Percentiles rank a stretch among this genome's conserved stretches.
Conservation (phyloP, 2,888 invertebrate genomes). For the Strigamia crassipes region DNA sequence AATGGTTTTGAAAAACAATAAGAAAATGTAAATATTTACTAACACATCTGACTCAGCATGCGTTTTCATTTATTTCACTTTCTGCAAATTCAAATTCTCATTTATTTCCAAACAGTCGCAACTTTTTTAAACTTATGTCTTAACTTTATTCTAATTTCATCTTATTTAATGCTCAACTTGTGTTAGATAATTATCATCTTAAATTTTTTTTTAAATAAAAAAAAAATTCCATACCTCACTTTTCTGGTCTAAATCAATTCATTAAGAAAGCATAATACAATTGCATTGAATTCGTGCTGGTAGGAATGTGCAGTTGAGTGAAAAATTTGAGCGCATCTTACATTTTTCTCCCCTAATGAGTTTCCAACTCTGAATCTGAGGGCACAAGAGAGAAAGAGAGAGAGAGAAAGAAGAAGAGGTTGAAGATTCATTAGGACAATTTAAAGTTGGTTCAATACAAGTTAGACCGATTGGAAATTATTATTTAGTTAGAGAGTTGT, state of each 20-base stretch:
- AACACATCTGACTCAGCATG: too few relatives aligned
- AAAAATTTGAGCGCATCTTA: conserved; percentile 21
- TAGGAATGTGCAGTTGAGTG: conserved; percentile 21
- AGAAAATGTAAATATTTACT: too few relatives aligned
- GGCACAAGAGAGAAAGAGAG: neutral
- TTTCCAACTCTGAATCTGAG: conserved; percentile 16
- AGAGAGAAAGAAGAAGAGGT: neutral
- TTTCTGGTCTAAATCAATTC: neutral
- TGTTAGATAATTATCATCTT: neutral
- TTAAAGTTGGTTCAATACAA: conserved; percentile 21
- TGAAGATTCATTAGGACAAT: conserved; percentile 21
- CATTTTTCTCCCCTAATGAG: conserved; percentile 16
- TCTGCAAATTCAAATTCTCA: too few relatives aligned
- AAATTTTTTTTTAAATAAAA: neutral
- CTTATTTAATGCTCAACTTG: conserved; percentile 4
- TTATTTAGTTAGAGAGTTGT: neutral
- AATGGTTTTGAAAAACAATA: too few relatives aligned
- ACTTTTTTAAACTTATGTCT: too few relatives aligned
- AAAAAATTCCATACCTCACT: neutral
- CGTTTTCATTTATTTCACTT: too few relatives aligned
- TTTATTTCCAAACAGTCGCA: too few relatives aligned
- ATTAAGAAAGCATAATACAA: conserved; percentile 21
- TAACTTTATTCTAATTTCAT: too few relatives aligned
- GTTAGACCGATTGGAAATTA: neutral
- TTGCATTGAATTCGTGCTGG: conserved; percentile 8